Base-by-base conservation (phyloP, 2,797 vertebrate species). In the Arvicola amphibius region DNA sequence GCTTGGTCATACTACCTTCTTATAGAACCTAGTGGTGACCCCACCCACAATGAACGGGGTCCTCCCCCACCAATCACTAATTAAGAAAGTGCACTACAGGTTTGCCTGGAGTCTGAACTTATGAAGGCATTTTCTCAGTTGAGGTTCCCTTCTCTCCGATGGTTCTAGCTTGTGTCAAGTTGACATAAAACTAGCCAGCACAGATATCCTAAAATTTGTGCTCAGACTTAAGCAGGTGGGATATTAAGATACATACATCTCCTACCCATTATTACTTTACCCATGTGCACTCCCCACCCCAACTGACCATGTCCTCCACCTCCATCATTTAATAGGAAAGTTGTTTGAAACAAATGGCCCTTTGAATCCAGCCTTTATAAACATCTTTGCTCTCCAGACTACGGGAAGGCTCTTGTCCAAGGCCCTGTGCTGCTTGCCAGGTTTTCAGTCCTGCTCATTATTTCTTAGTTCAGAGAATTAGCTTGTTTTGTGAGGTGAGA, bases 381-480 rank as follows among this genome's bases (percentile, higher is more conserved):
- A 19, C 53, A 5, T 34, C 56, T 51, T 91, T 4, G 2, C 51
- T 59, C 56, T 74, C 48, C 63, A 89, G 71, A 81, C 34, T 48
- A 51, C 74, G 43, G 63, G 59, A 3, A 87, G 67, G 77, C 51
- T 92, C 67, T 69, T 90, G 89, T 90, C 71, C 0, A 8, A 76
- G 21, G 3, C 27, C 32, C 48, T 53, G 14, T 2, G 40, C 48
- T 21, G 48, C 63, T n/a, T 40, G 9, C 59, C 74, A 63, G 23
- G 19, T 88, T 89, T 84, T 80, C 76, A 71, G 71, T 91, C 59
- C 53, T 23, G 0, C 59, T 94, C 78, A 53, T 96, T 95, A 96
- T 92, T 95, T 96, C 94, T 94, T 83, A 93, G 73, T 92, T 93
- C 67, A 87, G 80, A 59, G 48, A 92, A 96, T 94, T 90, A 90